Base-by-base conservation (phyloP, 2,797 vertebrate genomes). In the Melanotaenia boesemani region DNA sequence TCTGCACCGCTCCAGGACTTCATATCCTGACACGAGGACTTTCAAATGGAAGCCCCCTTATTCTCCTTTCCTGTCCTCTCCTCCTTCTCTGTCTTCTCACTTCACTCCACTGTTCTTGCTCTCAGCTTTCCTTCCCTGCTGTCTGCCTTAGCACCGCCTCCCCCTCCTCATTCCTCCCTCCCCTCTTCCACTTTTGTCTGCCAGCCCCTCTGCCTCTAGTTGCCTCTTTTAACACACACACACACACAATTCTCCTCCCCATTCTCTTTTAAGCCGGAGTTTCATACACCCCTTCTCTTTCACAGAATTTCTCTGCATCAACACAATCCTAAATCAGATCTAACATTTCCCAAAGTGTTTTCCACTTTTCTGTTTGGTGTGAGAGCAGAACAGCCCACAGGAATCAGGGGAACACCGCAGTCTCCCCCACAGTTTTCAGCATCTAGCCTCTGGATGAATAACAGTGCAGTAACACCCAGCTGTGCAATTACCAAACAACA, bases 101-200 rank as follows among this genome's bases (percentile, higher is more conserved):
- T 88, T 82, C 79, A 80, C 84, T 86, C 87, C 73, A 83, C 80
- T 90, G 86, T 86, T 89, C 81, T 81, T 85, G 86, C 85, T 87
- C 89, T 91, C 88, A 86, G 90, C 84, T 92, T 92, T 91, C 91
- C 82, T 91, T 88, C 86, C 85, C 85, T 84, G 86, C 89, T 89
- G 90, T 85, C 92, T 90, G 86, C 84, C 74, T 86, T 89, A 89
- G 93, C 88, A 81, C 92, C 92, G 86, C 93, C 93, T 84, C 79
- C 87, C 85, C 84, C 81, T 65, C 56, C 72, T 76, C 74, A 81
- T 75, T 83, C 80, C 76, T 76, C 82, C 83, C 79, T 76, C 80
- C 80, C 77, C 84, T 87, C 82, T 79, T 79, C 81, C 78, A 86
- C 84, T 90, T 91, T 89, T 91, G 86, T 91, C 87, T 88, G 75